Percentiles rank a stretch among this genome's conserved stretches.
phyloP scores from a whole-genome alignment of 2,797 vertebrate genomes.

The Cossypha niveicapilla region DNA sequence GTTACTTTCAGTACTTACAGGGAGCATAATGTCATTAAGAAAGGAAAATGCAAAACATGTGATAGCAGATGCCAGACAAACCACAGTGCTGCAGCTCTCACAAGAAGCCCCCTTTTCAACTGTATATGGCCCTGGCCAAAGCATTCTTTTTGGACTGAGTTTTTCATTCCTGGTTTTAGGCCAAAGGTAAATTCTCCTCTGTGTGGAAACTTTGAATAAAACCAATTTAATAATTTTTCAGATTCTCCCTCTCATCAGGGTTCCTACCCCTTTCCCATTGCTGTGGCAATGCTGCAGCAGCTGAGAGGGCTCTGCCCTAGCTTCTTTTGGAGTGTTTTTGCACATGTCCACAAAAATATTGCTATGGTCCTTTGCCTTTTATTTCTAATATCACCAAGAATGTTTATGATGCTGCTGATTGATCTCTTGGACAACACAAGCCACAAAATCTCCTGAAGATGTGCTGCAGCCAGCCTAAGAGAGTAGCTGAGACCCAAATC shows the following conservation, averaged over 20 bases:
- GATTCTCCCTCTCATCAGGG: neutral
- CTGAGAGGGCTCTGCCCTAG: neutral
- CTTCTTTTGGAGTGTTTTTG: neutral
- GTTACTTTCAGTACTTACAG: neutral
- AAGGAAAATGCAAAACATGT: conserved; percentile 44
- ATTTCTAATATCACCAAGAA: neutral
- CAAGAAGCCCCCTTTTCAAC: conserved; percentile 17
- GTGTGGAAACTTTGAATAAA: conserved; percentile 24
- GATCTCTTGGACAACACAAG: neutral
- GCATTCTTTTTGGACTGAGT: neutral
- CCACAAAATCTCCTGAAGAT: accelerated
- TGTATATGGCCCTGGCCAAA: neutral
- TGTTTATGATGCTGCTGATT: neutral
- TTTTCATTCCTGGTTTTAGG: conserved; percentile 28
- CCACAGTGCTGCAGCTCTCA: conserved; percentile 22
- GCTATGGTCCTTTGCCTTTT: neutral
- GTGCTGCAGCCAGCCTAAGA: neutral
- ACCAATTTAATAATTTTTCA: neutral
- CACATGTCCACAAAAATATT: neutral
- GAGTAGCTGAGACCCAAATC: neutral
- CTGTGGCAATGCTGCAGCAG: neutral
- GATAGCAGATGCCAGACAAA: conserved; percentile 38
- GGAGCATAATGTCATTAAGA: conserved; percentile 46
- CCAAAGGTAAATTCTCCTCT: conserved; percentile 37
- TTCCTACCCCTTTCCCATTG: neutral